Evolutionary conservation across 2,113 vertebrate genomes (phyloP), one percentile per base, ranked within the genome.

Genomic region (Laticauda laticaudata): DNA sequence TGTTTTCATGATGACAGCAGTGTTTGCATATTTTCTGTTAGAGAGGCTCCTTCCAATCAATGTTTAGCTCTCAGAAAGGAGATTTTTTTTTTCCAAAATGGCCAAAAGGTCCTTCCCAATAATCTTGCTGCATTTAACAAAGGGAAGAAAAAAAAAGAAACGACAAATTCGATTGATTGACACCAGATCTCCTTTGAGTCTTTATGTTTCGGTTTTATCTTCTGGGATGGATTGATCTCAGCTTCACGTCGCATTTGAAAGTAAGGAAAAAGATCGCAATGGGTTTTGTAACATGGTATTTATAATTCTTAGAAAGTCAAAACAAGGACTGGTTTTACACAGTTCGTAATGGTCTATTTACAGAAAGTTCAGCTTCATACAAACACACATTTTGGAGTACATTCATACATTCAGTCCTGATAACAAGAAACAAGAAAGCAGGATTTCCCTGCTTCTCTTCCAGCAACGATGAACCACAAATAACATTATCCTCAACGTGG

Each of bases 261-360:
- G 15, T 18, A 15, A 59, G 15, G 48, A 11, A 23, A 93, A 20
- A 23, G 24, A 86, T 93, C 51, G 88, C 96, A 93, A 94, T 48
- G 89, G 89, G 34, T 57, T 97, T 96, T 92, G 86, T 96, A 95
- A 87, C 94, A 88, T 91, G 59, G 88, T 90, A 93, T 95, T 94
- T 95, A 95, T 95, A 94, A 89, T 96, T 96, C 96, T 97, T 97
- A 97, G 97, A 97, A 97, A 97, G 96, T 95, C 94, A 95, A 95
- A 95, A 97, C 94, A 92, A 96, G 93, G 95, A 93, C 61, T 96
- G 94, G 56, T 95, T 96, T 94, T 97, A 97, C 97, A 97, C 87
- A 96, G 93, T 94, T 96, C 90, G 90, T 93, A 94, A 94, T 92
- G 94, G 95, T 93, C 94, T 96, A 94, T 90, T 95, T 97, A 97